Conservation (phyloP, 2,113 vertebrate genomes). For the Pituophis catenifer region DNA sequence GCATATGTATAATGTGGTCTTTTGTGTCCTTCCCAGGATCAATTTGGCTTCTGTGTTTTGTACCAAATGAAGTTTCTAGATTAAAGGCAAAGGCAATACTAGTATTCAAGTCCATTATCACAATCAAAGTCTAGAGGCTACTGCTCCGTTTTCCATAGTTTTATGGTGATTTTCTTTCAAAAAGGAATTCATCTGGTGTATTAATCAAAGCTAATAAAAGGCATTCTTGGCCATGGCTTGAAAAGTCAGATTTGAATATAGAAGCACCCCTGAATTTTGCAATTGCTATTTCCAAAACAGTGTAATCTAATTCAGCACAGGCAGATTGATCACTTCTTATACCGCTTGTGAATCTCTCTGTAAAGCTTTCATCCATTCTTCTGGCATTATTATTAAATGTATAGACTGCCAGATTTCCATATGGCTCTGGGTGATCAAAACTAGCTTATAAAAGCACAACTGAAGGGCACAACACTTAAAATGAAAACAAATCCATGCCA, state of each 20-base stretch:
- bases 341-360: not conserved
- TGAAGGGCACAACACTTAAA: not conserved
- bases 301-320: not conserved
- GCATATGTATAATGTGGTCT: not conserved
- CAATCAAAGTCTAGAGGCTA: not conserved
- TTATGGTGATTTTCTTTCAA: not conserved
- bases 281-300: not conserved
- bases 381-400: not conserved
- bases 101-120: not conserved
- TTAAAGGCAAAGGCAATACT: not conserved
- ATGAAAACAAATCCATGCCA: not conserved
- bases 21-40: not conserved
- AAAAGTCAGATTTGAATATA: not conserved
- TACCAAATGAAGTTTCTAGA: not conserved
- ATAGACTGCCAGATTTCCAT: not conserved
- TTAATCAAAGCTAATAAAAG: not conserved
- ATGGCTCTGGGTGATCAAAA: not conserved
- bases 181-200: not conserved
- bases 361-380: not conserved
- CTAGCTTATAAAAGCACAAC: not conserved
- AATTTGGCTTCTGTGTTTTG: not conserved
- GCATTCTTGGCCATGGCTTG: not conserved
- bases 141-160: not conserved
- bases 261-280: not conserved
- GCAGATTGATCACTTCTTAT: not conserved